Conservation (phyloP, 2,888 invertebrate genomes). For the Tenthredo distinguenda region DNA sequence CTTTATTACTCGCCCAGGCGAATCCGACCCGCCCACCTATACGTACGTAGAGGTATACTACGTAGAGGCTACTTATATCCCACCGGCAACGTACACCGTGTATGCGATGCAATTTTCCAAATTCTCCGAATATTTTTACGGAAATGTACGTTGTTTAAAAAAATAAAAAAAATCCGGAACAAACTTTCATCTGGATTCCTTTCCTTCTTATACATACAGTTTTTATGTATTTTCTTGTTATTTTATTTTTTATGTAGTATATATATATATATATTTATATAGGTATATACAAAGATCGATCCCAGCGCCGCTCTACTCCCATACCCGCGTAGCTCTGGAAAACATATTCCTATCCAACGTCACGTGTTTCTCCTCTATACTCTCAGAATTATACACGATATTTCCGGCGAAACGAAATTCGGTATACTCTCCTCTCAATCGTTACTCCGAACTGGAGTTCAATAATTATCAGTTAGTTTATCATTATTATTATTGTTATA, state of each 20-base stretch:
- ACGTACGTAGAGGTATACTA: neutral
- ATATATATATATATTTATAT: no score
- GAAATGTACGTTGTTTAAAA: no score
- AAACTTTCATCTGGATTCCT: no score
- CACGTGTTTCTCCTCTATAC: neutral
- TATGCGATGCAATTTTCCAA: neutral
- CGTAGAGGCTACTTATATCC: neutral
- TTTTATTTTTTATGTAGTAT: neutral
- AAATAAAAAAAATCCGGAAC: no score
- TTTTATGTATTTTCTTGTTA: neutral
- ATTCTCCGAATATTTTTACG: neutral
- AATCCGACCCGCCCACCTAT: neutral
- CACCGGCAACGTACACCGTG: neutral
- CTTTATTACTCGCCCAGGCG: slow-evolving; percentile 29
- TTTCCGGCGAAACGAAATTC: neutral
- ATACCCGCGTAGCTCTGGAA: neutral
- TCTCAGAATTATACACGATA: neutral
- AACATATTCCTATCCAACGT: neutral
- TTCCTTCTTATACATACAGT: neutral
- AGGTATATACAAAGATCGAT: neutral
- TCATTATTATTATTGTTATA: no score
- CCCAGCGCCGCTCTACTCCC: neutral
- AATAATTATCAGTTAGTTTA: no score
- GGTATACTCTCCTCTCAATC: neutral
- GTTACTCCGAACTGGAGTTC: no score